Percentiles rank a stretch among this genome's conserved stretches.
These are phyloP conservation scores for Takifugu ocellatus DNA, from an alignment of 2,797 vertebrate species.

Conservation along the genomic window DNA sequence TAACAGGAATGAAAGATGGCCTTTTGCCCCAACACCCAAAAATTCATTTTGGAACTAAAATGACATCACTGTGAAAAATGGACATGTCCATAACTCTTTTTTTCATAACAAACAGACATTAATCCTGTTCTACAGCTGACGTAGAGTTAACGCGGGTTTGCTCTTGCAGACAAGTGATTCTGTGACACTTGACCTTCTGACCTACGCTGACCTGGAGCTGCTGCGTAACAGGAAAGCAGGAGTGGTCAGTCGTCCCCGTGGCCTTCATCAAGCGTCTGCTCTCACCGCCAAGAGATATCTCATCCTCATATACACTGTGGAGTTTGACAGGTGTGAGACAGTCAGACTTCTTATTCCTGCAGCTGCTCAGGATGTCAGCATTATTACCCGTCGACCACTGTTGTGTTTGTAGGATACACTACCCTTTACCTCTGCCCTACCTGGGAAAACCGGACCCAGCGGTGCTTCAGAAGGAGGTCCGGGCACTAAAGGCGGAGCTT, in stretches of 20 bases:
- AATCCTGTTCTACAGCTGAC: background rate
- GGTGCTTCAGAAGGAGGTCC: slow-evolving; percentile 82
- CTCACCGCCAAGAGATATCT: slow-evolving; percentile 90
- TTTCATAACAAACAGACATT: too few relatives aligned
- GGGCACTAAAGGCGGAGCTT: slow-evolving; percentile 82
- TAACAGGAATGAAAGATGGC: too few relatives aligned
- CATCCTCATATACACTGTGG: slow-evolving; percentile 93
- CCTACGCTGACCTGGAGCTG: slow-evolving; percentile 87
- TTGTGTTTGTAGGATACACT: slow-evolving; percentile 82
- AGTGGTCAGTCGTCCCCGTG: slow-evolving; percentile 70
- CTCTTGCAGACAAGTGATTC: slow-evolving; percentile 84
- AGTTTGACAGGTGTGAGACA: slow-evolving; percentile 87
- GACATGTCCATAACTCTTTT: too few relatives aligned
- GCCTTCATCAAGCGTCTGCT: slow-evolving; percentile 75
- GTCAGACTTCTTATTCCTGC: background rate
- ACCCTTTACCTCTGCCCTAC: slow-evolving; percentile 88
- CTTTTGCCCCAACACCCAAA: too few relatives aligned
- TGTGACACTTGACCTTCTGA: slow-evolving; percentile 90
- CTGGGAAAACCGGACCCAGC: slow-evolving; percentile 88
- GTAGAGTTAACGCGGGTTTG: slow-evolving; percentile 1
- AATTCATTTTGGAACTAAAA: too few relatives aligned
- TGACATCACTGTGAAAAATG: too few relatives aligned
- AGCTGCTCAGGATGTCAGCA: background rate
- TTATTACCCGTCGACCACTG: background rate
- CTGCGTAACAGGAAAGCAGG: slow-evolving; percentile 86